Base-by-base conservation (phyloP, 2,113 vertebrate genomes). In the Odontophorus gujanensis region DNA sequence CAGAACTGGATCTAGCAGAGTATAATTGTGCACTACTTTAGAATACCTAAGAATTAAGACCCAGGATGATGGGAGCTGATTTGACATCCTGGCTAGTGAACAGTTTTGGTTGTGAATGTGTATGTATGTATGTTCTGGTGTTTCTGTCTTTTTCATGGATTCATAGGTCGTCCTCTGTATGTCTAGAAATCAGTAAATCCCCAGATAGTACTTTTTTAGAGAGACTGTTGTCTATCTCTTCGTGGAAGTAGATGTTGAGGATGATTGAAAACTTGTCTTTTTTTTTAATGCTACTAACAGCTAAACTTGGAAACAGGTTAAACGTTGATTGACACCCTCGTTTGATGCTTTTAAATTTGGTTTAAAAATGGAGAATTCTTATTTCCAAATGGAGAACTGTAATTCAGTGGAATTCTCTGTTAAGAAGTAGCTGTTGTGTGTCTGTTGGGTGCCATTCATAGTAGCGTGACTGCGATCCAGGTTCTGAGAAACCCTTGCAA, bases 161-260 rank as follows among this genome's bases (percentile, higher is more conserved):
- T 69, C 62, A n/a, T 32, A 73, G 42, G 48, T 91, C 71, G 21
- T 67, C 91, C 92, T 81, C 34, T 84, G 32, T 79, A 42, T 85
- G 89, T 87, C 40, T 73, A 74, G 61, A 48, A n/a, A 93, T 34
- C 53, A 55, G 21, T 53, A 89, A 84, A 69, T 81, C 21, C 13
- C 20, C 65, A 24, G 53, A 62, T 84, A 91, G 50, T 66, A 79
- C 73, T 90, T 95, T 79, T 90, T 95, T 84, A 45, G 21, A 34
- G 50, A 32, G 6, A 9, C n/a, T 74, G 19, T 62, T 90, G 40
- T 92, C 85, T 76, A 43, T 87, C 87, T 88, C 32, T 81, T 9
- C 58, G 19, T 82, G 50, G 45, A 87, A 76, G 53, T 67, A 89
- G n/a, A 30, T 9, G 32, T 40, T 40, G 40, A 40, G 40, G 40